A percentile compares a stretch with the other conserved stretches of the same genome.
Conservation (phyloP, 2,888 invertebrate genomes). For the Clistopyga incitator region DNA sequence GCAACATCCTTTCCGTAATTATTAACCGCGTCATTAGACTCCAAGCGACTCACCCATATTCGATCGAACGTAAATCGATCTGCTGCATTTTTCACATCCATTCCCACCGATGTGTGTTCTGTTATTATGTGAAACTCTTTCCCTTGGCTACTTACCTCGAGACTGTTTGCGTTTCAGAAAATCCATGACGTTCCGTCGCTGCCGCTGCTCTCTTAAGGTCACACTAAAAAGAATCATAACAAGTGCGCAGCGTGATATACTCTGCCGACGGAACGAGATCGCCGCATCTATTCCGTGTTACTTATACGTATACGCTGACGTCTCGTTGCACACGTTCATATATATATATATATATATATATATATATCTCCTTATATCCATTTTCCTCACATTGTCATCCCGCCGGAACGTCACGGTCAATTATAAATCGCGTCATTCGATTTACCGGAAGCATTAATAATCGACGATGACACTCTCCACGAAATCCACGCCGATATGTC, state of each 20-base stretch:
- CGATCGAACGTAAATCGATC: constrained; percentile 8
- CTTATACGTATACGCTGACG: constrained; percentile 6
- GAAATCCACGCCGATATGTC: constrained; percentile 8
- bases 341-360: too few relatives aligned
- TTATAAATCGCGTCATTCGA: constrained; percentile 54
- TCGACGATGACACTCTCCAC: constrained; percentile 24
- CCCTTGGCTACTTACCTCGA: background rate
- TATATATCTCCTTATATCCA: too few relatives aligned
- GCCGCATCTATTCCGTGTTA: constrained; percentile 21
- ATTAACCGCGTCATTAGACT: constrained; percentile 3
- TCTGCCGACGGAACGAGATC: background rate
- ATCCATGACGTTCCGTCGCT: background rate
- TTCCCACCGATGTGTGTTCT: background rate
- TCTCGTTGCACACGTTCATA: background rate
- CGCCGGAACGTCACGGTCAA: constrained; percentile 51
- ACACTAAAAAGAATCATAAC: constrained; percentile 6
- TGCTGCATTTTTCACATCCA: constrained; percentile 28
- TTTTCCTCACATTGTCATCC: constrained; percentile 28
- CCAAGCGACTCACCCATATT: background rate
- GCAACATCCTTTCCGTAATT: background rate
- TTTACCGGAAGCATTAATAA: constrained; percentile 52
- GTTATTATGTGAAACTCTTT: constrained; percentile 3
- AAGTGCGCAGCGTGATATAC: constrained; percentile 7
- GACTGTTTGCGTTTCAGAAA: constrained; percentile 2
- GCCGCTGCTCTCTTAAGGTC: constrained; percentile 16